Evolutionary conservation across 2,888 invertebrate species (phyloP).

Genomic region (Venusia cambrica): DNA sequence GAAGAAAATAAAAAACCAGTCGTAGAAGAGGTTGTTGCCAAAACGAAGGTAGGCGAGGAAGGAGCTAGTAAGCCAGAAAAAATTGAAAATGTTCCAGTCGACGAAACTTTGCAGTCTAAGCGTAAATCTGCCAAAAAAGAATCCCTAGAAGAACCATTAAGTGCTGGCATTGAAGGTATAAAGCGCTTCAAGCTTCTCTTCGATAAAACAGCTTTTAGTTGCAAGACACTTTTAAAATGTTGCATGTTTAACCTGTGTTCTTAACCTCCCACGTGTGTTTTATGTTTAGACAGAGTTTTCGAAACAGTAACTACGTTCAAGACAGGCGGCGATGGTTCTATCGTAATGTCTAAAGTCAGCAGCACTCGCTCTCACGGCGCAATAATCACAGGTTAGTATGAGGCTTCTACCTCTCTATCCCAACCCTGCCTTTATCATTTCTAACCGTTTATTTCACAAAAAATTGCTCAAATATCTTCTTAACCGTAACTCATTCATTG

Average conservation of each 20-base stretch:
- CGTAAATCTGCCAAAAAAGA: conserved; percentile 71
- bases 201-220: conserved; percentile 66
- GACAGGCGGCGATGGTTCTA: conserved; percentile 69
- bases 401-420: conserved; percentile 60
- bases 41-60: conserved; percentile 54
- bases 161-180: conserved; percentile 78
- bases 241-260: conserved; percentile 75
- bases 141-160: conserved; percentile 67
- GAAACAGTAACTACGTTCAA: conserved; percentile 79
- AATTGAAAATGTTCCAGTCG: conserved; percentile 57
- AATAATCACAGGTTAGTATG: conserved; percentile 83
- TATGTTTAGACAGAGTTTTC: conserved; percentile 79
- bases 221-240: conserved; percentile 54
- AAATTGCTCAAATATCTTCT: conserved; percentile 38
- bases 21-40: conserved; percentile 48
- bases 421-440: conserved; percentile 31
- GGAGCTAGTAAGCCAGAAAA: conserved; percentile 57
- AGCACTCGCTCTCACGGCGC: conserved; percentile 83
- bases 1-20: conserved; percentile 50
- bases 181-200: conserved; percentile 62
- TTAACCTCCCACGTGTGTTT: conserved; percentile 75
- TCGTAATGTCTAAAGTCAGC: conserved; percentile 80
- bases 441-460: conserved; percentile 23
- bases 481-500: conserved; percentile 46
- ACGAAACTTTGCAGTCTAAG: conserved; percentile 60